Conservation (phyloP, 2,797 vertebrate species). For the Capromys pilorides region DNA sequence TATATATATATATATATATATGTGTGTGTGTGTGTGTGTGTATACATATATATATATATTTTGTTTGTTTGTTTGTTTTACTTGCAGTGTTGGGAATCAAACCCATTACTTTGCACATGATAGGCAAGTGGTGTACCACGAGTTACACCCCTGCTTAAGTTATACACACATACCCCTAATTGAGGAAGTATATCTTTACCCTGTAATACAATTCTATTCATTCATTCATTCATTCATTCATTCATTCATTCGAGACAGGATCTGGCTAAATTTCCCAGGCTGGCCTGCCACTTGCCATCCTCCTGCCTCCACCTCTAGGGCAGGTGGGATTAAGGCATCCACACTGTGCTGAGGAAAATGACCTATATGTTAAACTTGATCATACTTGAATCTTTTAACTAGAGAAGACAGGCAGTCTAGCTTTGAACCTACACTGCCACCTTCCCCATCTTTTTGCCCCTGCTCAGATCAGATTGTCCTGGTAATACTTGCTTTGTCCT, state of each 20-base stretch:
- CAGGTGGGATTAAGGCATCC: not conserved
- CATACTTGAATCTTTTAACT: not conserved
- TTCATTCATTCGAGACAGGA: not conserved
- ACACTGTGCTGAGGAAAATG: not conserved
- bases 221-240: not conserved
- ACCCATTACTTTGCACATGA: not conserved
- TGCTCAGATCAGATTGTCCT: not conserved
- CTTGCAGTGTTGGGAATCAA: not conserved
- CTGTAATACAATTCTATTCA: not conserved
- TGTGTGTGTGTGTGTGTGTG: too few species aligned
- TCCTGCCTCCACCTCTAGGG: not conserved
- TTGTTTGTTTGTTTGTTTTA: not conserved
- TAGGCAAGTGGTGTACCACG: not conserved
- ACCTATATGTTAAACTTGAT: not conserved
- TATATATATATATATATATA: too few species aligned
- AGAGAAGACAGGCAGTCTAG: not conserved
- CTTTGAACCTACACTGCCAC: not conserved
- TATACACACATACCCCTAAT: not conserved
- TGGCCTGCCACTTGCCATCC: not conserved
- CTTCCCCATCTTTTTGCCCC: not conserved
- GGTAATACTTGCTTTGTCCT: not conserved
- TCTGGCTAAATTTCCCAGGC: not conserved
- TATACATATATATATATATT: not conserved
- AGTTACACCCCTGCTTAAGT: not conserved
- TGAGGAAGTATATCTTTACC: not conserved